These are phyloP conservation scores for Tetraneura akinire DNA, from an alignment of 1,140 invertebrate genomes.

Conservation along the genomic window DNA sequence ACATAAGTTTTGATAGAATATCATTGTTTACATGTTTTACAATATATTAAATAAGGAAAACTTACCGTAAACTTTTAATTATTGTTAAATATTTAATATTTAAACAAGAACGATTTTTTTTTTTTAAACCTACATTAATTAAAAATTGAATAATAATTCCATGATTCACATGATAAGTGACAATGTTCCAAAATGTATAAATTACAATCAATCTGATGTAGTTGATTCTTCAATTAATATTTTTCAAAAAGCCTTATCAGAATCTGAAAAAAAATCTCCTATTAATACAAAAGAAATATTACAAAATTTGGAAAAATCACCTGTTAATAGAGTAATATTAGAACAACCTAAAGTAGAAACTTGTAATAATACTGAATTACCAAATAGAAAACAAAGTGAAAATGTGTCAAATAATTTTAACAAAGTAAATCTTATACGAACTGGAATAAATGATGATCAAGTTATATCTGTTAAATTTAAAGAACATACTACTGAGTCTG, in stretches of 20 bases:
- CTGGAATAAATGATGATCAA: constrained; percentile 8
- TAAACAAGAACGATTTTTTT: too few species aligned
- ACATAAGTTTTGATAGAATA: too few species aligned
- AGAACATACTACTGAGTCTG: background rate
- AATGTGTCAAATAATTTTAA: constrained; percentile 33
- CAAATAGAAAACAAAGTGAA: background rate
- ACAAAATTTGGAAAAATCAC: background rate
- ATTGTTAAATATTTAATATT: too few species aligned
- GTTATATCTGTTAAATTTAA: constrained; percentile 2
- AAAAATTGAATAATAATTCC: too few species aligned
- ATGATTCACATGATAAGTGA: too few species aligned
- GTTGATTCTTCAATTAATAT: constrained; percentile 7
- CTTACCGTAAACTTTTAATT: too few species aligned
- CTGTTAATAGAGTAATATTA: background rate
- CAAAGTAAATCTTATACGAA: background rate
- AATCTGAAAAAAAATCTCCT: constrained; percentile 13
- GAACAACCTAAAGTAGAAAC: background rate
- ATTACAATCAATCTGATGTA: background rate
- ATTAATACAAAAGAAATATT: background rate
- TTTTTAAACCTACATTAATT: too few species aligned
- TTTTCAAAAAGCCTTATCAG: background rate
- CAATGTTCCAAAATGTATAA: background rate
- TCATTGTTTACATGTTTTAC: too few species aligned
- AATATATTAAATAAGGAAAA: too few species aligned
- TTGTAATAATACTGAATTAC: background rate